A percentile compares a stretch with the other conserved stretches of the same genome.
Conservation (phyloP, 2,113 vertebrate genomes). For the Hylia prasina region DNA sequence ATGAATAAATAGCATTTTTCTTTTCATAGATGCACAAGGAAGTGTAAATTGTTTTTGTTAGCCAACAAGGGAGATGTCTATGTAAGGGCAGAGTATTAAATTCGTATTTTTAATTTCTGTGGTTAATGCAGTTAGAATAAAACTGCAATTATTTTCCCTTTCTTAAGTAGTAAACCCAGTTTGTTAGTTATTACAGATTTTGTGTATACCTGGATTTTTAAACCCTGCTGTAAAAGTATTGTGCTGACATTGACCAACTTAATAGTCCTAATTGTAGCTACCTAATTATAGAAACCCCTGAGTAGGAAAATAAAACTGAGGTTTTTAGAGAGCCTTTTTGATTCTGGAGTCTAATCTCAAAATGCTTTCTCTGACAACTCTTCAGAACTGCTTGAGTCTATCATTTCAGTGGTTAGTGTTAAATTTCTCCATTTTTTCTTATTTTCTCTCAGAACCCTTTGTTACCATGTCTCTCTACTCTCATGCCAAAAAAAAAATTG, state of each 20-base stretch:
- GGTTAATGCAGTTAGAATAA: background rate
- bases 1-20: constrained; percentile 27
- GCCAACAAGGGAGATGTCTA: background rate
- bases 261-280: background rate
- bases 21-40: background rate
- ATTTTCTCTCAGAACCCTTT: background rate
- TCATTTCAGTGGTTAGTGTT: background rate
- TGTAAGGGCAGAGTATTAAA: background rate
- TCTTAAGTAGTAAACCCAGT: background rate
- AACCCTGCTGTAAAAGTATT: background rate
- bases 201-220: background rate
- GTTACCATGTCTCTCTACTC: background rate
- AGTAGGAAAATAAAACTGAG: background rate
- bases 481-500: background rate
- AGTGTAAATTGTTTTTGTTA: constrained; percentile 15
- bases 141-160: background rate
- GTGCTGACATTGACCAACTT: background rate
- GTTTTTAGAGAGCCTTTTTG: background rate
- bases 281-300: background rate
- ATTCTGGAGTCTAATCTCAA: background rate
- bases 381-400: background rate
- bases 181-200: background rate
- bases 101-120: background rate
- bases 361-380: background rate
- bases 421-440: background rate